Evolutionary conservation across 2,797 vertebrate species (phyloP), one percentile per base, ranked within the genome.

Genomic region (Poeciliopsis infans): DNA sequence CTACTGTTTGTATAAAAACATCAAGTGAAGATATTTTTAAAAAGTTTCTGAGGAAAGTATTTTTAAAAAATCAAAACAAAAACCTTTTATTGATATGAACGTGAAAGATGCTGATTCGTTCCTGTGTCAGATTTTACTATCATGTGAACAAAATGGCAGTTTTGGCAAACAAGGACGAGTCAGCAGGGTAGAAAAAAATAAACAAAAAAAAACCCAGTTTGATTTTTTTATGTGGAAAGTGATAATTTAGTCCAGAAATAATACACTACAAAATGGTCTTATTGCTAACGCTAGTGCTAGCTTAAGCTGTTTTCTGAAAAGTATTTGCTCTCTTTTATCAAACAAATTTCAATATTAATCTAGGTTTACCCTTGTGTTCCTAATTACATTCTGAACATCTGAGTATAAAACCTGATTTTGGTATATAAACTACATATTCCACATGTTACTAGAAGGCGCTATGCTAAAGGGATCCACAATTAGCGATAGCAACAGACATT

Each of bases 271-370:
- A 68, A 68, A 8, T 68, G 36, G 36, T 68, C 18, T 68, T 36
- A 20, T 23, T 68, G 36, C 36, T 41, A 39, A 25, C 41, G 15
- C 36, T 39, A 39, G 5, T 41, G 33, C 20, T 68, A 16, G 36
- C 20, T 41, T 68, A 39, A 39, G 20, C 7, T 7, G 64, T 25
- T 25, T 11, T 41, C 4, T 68, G 7, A 41, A 23, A 68, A 39
- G 31, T 8, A 66, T 66, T 20, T 66, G 7, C 61, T 64, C 59
- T 16, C 7, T 23, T 39, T 66, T 1, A 33, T 33, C 59, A 61
- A 68, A 68, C 64, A 68, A 12, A 39, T 68, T 25, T 68, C 64
- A 68, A 25, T 66, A 64, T 36, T 51, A 20, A 66, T 66, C 61
- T 39, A 39, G 0, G 33, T 33, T 18, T 61, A 31, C 7, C 28